phyloP scores from a whole-genome alignment of 2,888 invertebrate genomes.

The Netelia virgata region DNA sequence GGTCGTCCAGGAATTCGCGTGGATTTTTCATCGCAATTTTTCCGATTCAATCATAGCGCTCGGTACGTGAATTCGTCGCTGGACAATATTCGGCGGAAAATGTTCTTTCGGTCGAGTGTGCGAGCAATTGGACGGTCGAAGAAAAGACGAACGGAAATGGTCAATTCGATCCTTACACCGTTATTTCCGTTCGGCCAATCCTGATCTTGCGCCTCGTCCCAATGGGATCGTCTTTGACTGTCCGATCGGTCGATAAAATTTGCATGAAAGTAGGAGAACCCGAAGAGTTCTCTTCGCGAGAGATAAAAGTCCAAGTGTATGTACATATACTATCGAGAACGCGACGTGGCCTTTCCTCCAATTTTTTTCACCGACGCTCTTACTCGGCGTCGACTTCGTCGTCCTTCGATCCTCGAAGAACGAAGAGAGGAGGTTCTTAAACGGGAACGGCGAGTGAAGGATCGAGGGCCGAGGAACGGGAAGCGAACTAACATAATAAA shows the following conservation, averaged over 20 bases:
- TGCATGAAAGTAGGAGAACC: constrained; percentile 50
- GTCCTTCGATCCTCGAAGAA: constrained; percentile 20
- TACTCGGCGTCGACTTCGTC: constrained; percentile 38
- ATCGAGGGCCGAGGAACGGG: constrained; percentile 1
- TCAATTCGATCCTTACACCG: constrained; percentile 61
- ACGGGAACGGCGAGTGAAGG: constrained; percentile 57
- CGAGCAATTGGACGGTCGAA: constrained; percentile 34
- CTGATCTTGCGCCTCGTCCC: constrained; percentile 36
- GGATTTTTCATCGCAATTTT: constrained; percentile 39
- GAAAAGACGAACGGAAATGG: constrained; percentile 29
- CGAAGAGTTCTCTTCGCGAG: neutral
- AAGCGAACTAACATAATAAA: constrained; percentile 10
- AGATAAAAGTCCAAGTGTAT: constrained; percentile 3
- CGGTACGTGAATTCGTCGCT: constrained; percentile 11
- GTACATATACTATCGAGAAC: constrained; percentile 20
- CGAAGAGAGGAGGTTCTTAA: constrained; percentile 28
- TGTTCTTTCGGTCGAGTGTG: constrained; percentile 1
- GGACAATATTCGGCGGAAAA: constrained; percentile 25
- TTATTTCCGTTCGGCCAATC: constrained; percentile 52
- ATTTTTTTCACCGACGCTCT: constrained; percentile 31
- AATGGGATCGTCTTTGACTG: constrained; percentile 38
- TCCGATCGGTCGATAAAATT: constrained; percentile 66
- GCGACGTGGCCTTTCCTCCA: constrained; percentile 22
- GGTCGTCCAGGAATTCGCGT: constrained; percentile 11
- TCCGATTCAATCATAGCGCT: constrained; percentile 42